Percentiles rank a stretch among this genome's conserved stretches.
phyloP scores from a whole-genome alignment of 2,797 vertebrate genomes.

The Microcaecilia unicolor region DNA sequence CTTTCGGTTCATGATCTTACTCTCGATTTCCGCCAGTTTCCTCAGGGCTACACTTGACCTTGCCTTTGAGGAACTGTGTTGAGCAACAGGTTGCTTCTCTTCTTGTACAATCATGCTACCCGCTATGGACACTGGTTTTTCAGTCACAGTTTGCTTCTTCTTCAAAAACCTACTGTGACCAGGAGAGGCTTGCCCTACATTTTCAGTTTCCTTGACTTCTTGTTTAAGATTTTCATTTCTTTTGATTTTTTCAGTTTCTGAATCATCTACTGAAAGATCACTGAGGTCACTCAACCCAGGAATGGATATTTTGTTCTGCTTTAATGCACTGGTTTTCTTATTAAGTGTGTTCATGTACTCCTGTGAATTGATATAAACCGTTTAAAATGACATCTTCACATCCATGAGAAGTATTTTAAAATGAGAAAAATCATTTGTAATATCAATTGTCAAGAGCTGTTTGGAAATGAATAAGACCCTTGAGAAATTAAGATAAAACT shows the following conservation, averaged over 20 bases:
- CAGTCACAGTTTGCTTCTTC: conserved; percentile 12
- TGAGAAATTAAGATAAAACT: too few species aligned
- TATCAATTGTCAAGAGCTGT: too few species aligned
- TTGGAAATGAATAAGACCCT: too few species aligned
- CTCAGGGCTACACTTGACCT: conserved; percentile 27
- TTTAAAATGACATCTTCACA: too few species aligned
- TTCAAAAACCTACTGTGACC: conserved; percentile 59
- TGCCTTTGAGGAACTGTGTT: not conserved
- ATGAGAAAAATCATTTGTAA: too few species aligned
- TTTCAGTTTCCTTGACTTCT: not conserved
- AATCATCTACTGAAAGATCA: conserved; percentile 22
- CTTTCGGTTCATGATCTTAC: conserved; percentile 37
- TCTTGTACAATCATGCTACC: fast-evolving
- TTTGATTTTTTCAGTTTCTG: conserved; percentile 7
- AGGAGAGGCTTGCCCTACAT: not conserved
- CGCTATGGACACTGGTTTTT: fast-evolving
- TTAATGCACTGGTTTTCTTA: not conserved
- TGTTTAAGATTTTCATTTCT: not conserved
- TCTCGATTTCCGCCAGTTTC: conserved; percentile 60
- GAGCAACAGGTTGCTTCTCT: fast-evolving
- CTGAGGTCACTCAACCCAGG: conserved; percentile 16
- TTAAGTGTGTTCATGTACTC: conserved; percentile 6
- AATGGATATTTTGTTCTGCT: not conserved
- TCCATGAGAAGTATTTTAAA: too few species aligned
- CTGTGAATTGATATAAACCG: conserved; percentile 24